Evolutionary conservation across 2,113 vertebrate species (phyloP).

Genomic region (Crotophaga sulcirostris): DNA sequence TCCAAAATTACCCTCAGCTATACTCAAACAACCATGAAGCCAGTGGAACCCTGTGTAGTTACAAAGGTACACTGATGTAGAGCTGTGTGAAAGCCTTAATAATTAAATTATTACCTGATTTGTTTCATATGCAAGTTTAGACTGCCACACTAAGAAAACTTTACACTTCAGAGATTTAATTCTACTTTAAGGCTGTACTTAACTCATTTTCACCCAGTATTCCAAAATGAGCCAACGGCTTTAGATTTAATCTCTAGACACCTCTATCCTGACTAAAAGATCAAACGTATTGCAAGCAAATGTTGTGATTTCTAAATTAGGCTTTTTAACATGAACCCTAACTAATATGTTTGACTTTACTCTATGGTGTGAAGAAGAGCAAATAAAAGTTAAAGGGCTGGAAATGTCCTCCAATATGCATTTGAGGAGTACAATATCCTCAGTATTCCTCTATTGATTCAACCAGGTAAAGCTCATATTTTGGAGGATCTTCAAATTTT

Average conservation of each 20-base stretch:
- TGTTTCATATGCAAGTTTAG: not conserved
- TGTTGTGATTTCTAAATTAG: constrained; percentile 2
- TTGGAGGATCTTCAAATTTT: not conserved
- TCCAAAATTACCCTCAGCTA: not conserved
- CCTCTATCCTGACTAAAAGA: not conserved
- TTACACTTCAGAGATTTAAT: not conserved
- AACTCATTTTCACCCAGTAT: not conserved
- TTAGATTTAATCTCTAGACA: constrained; percentile 19
- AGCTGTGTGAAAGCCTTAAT: not conserved
- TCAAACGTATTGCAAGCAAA: not conserved
- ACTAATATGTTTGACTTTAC: not conserved
- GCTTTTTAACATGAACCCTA: not conserved
- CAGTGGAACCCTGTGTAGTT: not conserved
- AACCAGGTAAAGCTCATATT: not conserved
- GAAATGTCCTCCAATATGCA: not conserved
- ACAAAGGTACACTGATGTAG: not conserved
- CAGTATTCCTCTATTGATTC: not conserved
- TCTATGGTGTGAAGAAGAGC: not conserved
- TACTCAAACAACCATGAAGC: not conserved
- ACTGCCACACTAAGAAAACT: not conserved
- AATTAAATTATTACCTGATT: not conserved
- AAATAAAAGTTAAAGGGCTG: not conserved
- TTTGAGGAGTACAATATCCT: not conserved
- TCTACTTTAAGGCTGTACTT: not conserved
- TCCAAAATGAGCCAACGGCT: constrained; percentile 4